Base-by-base conservation (phyloP, 2,113 vertebrate species). In the Scartelaos histophorus region DNA sequence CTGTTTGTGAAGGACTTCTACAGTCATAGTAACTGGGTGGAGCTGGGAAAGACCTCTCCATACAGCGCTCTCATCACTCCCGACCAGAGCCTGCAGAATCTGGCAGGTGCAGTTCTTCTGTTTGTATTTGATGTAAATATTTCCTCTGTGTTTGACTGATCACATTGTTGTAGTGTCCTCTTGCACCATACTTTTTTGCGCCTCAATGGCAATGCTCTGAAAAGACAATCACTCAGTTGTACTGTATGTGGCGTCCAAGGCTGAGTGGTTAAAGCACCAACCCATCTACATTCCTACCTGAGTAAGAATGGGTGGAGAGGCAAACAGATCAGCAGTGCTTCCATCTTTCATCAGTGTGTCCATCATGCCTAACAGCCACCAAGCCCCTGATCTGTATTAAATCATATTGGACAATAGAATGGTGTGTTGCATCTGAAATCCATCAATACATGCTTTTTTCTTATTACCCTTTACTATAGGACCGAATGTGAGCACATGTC, bases 21-120 rank as follows among this genome's bases (percentile, higher is more conserved):
- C 87, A 92, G 89, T 62, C 90, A 92, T 85, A 92, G 90, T 76
- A 92, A 92, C 79, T 92, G 91, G 91, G 82, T 92, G 70, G 91
- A 92, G 76, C 64, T 92, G 35, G 84, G 85, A 10, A 90, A 90
- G 15, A 86, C 17, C 0, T 13, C 34, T 0, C 90, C 89, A 12
- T 84, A 86, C 82, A 72, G 72, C 2, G 9, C 57, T 17, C 82
- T 92, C 21, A 91, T 91, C 78, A 75, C 1, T 78, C 84, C 88
- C 15, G 83, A 90, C 25, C 79, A 84, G 66, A 71, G 60, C 19
- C 67, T 92, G 5, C 43, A 75, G 12, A 92, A 86, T 43, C 46
- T 91, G 68, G 89, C 91, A 84, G 90, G 91, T 92, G 69, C 1
- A 56, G 65, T 7, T 0, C 16, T 9, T 12, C n/a, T 24, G 58